A percentile compares a stretch with the other conserved stretches of the same genome.
Evolutionary conservation across 2,113 vertebrate species (phyloP).

Genomic region (Pelmatolapia mariae): DNA sequence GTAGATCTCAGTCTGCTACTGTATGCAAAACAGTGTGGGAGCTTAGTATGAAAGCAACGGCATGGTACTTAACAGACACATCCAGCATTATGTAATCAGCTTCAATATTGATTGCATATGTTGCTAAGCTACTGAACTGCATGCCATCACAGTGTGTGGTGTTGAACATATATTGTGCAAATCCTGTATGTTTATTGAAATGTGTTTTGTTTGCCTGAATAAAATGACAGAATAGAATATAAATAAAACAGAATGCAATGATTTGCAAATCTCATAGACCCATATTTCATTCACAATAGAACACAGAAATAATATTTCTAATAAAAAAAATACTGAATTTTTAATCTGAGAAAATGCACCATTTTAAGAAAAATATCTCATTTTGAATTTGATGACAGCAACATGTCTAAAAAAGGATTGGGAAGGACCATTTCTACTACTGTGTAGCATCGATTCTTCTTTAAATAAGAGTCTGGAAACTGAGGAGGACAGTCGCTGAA

Average conservation of each 20-base stretch:
- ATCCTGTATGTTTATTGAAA: accelerated
- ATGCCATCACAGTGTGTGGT: neutral
- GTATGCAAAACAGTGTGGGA: neutral
- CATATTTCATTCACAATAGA: neutral
- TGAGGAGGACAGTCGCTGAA: neutral
- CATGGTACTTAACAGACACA: neutral
- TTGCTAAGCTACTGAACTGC: neutral
- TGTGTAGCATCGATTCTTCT: neutral
- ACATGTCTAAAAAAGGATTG: neutral
- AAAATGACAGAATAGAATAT: neutral
- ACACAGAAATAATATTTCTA: neutral
- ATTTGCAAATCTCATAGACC: neutral
- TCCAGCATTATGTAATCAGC: neutral
- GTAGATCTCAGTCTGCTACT: neutral
- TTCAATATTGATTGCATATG: neutral
- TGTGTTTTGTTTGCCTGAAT: neutral
- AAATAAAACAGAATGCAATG: neutral
- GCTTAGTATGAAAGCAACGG: neutral
- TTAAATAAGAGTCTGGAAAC: neutral
- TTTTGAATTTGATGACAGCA: neutral
- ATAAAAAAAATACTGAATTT: neutral
- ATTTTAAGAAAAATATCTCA: neutral
- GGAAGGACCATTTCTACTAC: neutral
- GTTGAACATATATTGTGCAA: neutral
- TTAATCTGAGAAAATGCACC: neutral